Base-by-base conservation (phyloP, 1,140 invertebrate genomes). In the Ericerus pela region DNA sequence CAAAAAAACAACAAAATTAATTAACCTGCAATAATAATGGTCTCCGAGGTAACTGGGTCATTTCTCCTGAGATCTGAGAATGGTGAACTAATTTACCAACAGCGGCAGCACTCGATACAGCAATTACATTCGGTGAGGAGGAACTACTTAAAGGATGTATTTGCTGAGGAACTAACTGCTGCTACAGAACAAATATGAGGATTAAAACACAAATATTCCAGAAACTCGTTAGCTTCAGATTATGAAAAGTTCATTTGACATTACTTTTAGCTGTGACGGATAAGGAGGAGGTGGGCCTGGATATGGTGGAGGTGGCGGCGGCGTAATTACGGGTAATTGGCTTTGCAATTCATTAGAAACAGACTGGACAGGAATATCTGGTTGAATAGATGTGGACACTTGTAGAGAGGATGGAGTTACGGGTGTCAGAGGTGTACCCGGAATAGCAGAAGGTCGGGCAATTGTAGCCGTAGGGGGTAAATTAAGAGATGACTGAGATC, bases 291-390 rank as follows among this genome's bases (percentile, higher is more conserved):
- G 51, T 30, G 41, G 57, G 24, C 76, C 78, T 52, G 80, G 79
- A 69, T 80, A 81, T 2, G 80, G 80, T 27, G 78, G 79, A 27
- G 75, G 76, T 24, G 41, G 41, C 27, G 73, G 74, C 8, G 75
- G 75, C 65, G 41, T 47, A 2, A 47, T 47, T 4, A 47, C 41
- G 8, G 41, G 41, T 47, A 47, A 47, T 24, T 47, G 41, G 2
- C 3, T 5, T 24, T 20, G 20, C 10, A 47, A 24, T 10, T 47
- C 41, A 14, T 3, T 16, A 10, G 41, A 12, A 4, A 38, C 20
- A 2, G 41, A 47, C 20, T 47, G 41, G 22, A 14, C 12, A 8
- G 16, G 10, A 3, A 47, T 22, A 47, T 47, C 41, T 47, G 22
- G 41, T 4, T 2, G 14, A 22, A 12, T 18, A 3, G 41, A 24